Conservation (phyloP, 2,797 vertebrate genomes). For the Helostoma temminkii region DNA sequence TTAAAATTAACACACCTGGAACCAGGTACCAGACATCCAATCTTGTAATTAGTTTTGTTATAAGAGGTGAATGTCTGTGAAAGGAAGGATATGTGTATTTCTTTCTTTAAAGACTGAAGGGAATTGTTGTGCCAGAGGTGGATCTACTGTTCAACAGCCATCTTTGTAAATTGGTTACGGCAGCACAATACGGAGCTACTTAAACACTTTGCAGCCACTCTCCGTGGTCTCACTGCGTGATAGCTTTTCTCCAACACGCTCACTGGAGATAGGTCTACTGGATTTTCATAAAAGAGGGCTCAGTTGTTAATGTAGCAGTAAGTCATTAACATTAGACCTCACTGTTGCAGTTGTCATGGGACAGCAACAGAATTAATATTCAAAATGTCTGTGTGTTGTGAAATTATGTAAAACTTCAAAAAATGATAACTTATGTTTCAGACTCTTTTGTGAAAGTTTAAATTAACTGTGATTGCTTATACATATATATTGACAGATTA, state of each 20-base stretch:
- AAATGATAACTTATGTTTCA: conserved; percentile 30
- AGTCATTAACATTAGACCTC: conserved; percentile 64
- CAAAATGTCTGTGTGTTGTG: conserved; percentile 27
- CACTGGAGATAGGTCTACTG: conserved; percentile 68
- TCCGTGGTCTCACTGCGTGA: conserved; percentile 60
- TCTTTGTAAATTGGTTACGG: conserved; percentile 70
- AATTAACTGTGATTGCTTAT: conserved; percentile 28
- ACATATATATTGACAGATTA: conserved; percentile 46
- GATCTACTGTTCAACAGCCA: conserved; percentile 64
- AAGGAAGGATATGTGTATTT: conserved; percentile 33
- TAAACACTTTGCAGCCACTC: conserved; percentile 62
- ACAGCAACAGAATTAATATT: conserved; percentile 55
- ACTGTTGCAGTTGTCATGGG: conserved; percentile 55
- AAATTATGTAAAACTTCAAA: conserved; percentile 36
- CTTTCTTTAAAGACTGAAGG: conserved; percentile 56
- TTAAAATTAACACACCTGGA: too few relatives aligned
- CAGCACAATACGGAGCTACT: conserved; percentile 66
- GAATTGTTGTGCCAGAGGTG: conserved; percentile 66
- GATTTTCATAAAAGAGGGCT: conserved; percentile 57
- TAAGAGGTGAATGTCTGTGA: neutral
- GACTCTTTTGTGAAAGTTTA: conserved; percentile 14
- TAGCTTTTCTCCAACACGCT: conserved; percentile 68
- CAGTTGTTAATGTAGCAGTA: conserved; percentile 64
- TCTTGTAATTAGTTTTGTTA: too few relatives aligned
- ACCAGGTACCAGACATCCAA: too few relatives aligned